phyloP scores from a whole-genome alignment of 2,888 invertebrate genomes.

The Abscondita cerata region DNA sequence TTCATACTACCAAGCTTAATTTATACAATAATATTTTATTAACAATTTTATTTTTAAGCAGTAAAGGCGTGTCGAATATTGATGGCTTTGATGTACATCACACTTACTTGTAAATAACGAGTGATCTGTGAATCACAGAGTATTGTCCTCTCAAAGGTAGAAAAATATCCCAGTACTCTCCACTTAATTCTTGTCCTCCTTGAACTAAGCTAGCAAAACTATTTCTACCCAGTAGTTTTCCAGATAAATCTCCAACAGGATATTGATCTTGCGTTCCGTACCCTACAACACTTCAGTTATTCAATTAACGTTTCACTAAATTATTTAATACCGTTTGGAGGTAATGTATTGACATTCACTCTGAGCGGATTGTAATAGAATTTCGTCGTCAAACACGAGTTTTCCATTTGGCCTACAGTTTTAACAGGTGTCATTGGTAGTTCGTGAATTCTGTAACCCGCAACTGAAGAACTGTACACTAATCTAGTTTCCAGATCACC shows the following conservation, averaged over 20 bases:
- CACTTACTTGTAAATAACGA: conserved; percentile 76
- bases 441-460: conserved; percentile 74
- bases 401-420: conserved; percentile 57
- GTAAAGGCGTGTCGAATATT: too few species aligned
- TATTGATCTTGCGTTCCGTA: conserved; percentile 90
- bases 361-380: conserved; percentile 78
- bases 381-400: conserved; percentile 74
- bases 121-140: conserved; percentile 81
- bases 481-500: conserved; percentile 73
- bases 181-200: conserved; percentile 76
- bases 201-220: conserved; percentile 73
- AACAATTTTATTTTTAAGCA: too few species aligned
- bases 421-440: conserved; percentile 70
- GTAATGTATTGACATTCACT: conserved; percentile 63
- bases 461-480: conserved; percentile 76
- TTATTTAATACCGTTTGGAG: conserved; percentile 67
- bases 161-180: conserved; percentile 83
- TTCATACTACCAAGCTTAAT: too few species aligned
- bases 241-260: conserved; percentile 87
- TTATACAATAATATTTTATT: too few species aligned
- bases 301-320: neutral
- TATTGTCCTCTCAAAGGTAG: conserved; percentile 81
- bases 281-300: conserved; percentile 55
- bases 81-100: too few species aligned
- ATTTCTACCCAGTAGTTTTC: conserved; percentile 80